These are phyloP conservation scores for Scolopax mira DNA, from an alignment of 2,113 vertebrate genomes.

Conservation along the genomic window DNA sequence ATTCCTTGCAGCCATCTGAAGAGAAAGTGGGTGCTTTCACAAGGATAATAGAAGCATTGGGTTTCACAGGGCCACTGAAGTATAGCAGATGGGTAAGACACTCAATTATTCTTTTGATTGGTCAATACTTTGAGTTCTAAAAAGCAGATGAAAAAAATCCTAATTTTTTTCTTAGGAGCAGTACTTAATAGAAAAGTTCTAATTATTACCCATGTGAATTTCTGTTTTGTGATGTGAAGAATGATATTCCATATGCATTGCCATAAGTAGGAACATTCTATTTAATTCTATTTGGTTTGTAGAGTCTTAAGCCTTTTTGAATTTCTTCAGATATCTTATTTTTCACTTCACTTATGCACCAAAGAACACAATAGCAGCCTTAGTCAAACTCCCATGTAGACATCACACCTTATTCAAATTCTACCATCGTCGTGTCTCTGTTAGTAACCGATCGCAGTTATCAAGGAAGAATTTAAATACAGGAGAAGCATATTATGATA, in stretches of 20 bases:
- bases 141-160: not conserved
- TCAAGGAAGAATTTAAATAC: not conserved
- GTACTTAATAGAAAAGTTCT: not conserved
- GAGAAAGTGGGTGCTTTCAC: slow-evolving; percentile 92
- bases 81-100: slow-evolving; percentile 96
- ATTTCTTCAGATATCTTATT: not conserved
- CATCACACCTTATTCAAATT: not conserved
- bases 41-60: slow-evolving; percentile 95
- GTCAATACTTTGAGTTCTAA: not conserved
- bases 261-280: not conserved
- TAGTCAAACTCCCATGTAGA: not conserved
- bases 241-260: not conserved
- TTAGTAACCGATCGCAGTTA: not conserved
- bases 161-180: not conserved
- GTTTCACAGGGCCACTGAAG: slow-evolving; percentile 94
- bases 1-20: slow-evolving; percentile 79
- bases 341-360: not conserved
- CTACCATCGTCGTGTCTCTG: not conserved
- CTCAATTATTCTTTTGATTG: not conserved
- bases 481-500: not conserved
- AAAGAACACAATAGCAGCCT: not conserved
- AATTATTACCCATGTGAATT: not conserved
- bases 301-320: not conserved
- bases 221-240: not conserved
- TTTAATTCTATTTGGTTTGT: not conserved